Conservation (phyloP, 2,888 invertebrate species). For the Athrips mouffetella region DNA sequence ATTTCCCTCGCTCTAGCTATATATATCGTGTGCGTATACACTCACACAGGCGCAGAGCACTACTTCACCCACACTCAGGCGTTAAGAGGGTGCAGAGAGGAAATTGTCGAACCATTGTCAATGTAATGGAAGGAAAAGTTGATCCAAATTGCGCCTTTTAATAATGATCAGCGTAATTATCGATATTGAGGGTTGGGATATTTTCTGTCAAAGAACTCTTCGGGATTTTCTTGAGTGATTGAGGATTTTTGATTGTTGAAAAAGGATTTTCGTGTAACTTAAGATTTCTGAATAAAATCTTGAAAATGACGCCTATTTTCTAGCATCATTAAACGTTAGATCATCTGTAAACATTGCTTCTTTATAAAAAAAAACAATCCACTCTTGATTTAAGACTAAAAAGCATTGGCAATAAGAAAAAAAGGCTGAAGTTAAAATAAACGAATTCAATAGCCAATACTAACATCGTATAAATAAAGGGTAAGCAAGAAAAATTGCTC, state of each 20-base stretch:
- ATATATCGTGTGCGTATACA: slow-evolving; percentile 55
- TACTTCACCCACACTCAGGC: slow-evolving; percentile 24
- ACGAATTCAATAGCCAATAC: slow-evolving; percentile 20
- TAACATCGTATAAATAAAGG: slow-evolving; percentile 46
- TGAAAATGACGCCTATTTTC: no score
- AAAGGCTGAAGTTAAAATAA: slow-evolving; percentile 3
- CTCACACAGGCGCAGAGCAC: slow-evolving; percentile 17
- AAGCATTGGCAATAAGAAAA: not conserved
- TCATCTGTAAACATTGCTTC: not conserved
- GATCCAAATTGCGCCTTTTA: slow-evolving; percentile 65
- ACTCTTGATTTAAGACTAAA: not conserved
- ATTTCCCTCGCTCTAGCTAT: slow-evolving; percentile 34
- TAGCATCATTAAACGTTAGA: not conserved
- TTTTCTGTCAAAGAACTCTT: not conserved
- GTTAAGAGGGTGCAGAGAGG: slow-evolving; percentile 60
- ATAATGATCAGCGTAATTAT: slow-evolving; percentile 67
- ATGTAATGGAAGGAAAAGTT: slow-evolving; percentile 68
- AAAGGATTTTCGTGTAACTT: not conserved
- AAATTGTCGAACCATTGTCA: slow-evolving; percentile 70
- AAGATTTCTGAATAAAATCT: not conserved
- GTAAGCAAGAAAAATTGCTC: slow-evolving; percentile 63
- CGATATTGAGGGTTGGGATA: slow-evolving; percentile 43
- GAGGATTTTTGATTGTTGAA: not conserved
- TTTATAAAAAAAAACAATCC: no score
- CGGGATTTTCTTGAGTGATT: not conserved